Conservation (phyloP, 2,797 vertebrate species). For the Apogon talboti region DNA sequence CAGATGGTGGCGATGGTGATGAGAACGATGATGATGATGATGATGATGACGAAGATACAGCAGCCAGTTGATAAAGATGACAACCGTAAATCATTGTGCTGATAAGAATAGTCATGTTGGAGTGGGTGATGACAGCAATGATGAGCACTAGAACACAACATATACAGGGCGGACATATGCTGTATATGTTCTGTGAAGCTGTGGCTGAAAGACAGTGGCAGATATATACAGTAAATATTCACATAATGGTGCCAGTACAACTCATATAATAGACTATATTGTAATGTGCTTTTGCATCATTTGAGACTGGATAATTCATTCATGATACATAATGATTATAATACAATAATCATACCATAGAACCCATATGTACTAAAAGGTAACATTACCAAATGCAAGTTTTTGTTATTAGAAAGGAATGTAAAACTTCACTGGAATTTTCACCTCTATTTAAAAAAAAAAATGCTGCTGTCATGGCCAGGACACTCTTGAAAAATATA, state of each 20-base stretch:
- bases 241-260: too few species aligned
- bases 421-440: not conserved
- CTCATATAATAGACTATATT: too few species aligned
- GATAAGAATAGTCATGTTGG: slow-evolving; percentile 63
- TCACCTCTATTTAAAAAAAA: too few species aligned
- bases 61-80: slow-evolving; percentile 47
- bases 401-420: not conserved
- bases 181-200: not conserved
- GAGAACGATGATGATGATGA: slow-evolving; percentile 23
- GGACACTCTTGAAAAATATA: too few species aligned
- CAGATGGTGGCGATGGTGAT: slow-evolving; percentile 21
- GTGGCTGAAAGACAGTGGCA: not conserved
- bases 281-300: too few species aligned
- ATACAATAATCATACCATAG: not conserved
- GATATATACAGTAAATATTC: not conserved
- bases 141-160: slow-evolving; percentile 18
- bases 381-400: not conserved
- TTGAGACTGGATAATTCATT: too few species aligned
- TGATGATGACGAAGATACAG: too few species aligned
- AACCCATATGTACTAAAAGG: not conserved
- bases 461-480: too few species aligned
- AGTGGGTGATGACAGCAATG: slow-evolving; percentile 39
- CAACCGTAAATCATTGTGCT: slow-evolving; percentile 45
- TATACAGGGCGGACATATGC: not conserved
- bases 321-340: too few species aligned